Base-by-base conservation (phyloP, 2,113 vertebrate species). In the Arothron firmamentum region DNA sequence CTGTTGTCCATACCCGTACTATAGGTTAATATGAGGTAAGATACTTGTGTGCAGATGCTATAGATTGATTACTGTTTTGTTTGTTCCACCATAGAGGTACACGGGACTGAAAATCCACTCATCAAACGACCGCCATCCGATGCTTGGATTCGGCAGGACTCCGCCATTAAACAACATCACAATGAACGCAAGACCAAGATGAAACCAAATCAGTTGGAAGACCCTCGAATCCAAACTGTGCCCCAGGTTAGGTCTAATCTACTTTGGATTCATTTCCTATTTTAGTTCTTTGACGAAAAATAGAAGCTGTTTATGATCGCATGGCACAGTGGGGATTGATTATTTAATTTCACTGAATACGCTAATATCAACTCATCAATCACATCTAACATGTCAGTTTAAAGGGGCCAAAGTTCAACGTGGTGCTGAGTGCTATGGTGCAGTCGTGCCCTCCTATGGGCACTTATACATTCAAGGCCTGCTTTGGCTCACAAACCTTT, bases 391-490 rank as follows among this genome's bases (percentile, higher is more conserved):
- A 38, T 38, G 34, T 4, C 34, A 38, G 34, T 38, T 38, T 11
- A 20, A 43, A 52, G 25, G 50, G 43, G 34, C 60, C 50, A 62
- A 23, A 23, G 59, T 61, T 70, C 66, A 72, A 45, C 58, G 49
- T 42, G 19, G 25, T 51, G 53, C 45, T 31, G 54, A 58, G n/a
- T 63, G 71, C 60, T 62, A 62, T 75, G 73, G 68, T 82, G 77
- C 73, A 66, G 78, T 74, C 75, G 85, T 83, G 84, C 88, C 87
- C 83, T 85, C 90, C 83, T 75, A 85, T 90, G 88, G 87, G 64
- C 72, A 58, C 65, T 59, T 42, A 47, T 6, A 46, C 61, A 20
- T 19, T 63, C 63, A 53, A 25, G 34, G 10, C 34, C 1, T 38
- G 34, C 34, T 38, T 38, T 38, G 34, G 34, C 11, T 2, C 9